Evolutionary conservation across 1,140 invertebrate genomes (phyloP).

Genomic region (Choristoneura fumiferana): DNA sequence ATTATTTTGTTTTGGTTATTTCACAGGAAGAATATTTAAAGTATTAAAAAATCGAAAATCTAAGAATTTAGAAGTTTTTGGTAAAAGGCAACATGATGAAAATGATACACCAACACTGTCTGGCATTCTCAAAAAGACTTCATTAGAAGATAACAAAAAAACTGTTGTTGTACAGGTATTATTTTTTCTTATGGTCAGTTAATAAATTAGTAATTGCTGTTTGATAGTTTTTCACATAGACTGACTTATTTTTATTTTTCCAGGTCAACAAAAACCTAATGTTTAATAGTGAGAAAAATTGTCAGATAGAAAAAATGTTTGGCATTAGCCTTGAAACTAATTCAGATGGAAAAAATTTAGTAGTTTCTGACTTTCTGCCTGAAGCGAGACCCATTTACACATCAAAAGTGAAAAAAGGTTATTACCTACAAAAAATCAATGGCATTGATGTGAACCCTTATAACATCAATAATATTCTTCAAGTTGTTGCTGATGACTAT

Average conservation of each 20-base stretch:
- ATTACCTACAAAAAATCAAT: constrained; percentile 83
- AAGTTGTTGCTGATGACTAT: constrained; percentile 79
- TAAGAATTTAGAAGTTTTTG: constrained; percentile 33
- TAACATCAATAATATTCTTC: constrained; percentile 76
- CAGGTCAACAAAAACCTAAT: constrained; percentile 69
- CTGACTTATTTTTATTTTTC: constrained; percentile 31
- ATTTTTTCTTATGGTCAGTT: constrained; percentile 15
- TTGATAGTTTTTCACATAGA: not conserved
- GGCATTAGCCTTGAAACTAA: constrained; percentile 83
- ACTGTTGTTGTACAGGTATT: constrained; percentile 56
- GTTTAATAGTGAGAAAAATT: constrained; percentile 69
- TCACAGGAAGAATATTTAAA: constrained; percentile 65
- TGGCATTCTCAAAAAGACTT: constrained; percentile 18
- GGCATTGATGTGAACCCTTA: constrained; percentile 80
- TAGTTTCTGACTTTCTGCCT: constrained; percentile 83
- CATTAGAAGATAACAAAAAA: constrained; percentile 45
- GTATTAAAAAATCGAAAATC: constrained; percentile 55
- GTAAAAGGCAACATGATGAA: constrained; percentile 30
- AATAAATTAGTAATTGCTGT: too few species aligned
- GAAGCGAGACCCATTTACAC: constrained; percentile 82
- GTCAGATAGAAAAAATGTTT: constrained; percentile 80
- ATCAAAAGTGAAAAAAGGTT: constrained; percentile 84
- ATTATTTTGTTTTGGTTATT: too few species aligned
- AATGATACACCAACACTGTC: constrained; percentile 8
- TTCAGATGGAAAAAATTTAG: constrained; percentile 81